Evolutionary conservation across 2,888 invertebrate genomes (phyloP), one percentile per base, ranked within the genome.

Genomic region (Mimumesa dahlbomi): DNA sequence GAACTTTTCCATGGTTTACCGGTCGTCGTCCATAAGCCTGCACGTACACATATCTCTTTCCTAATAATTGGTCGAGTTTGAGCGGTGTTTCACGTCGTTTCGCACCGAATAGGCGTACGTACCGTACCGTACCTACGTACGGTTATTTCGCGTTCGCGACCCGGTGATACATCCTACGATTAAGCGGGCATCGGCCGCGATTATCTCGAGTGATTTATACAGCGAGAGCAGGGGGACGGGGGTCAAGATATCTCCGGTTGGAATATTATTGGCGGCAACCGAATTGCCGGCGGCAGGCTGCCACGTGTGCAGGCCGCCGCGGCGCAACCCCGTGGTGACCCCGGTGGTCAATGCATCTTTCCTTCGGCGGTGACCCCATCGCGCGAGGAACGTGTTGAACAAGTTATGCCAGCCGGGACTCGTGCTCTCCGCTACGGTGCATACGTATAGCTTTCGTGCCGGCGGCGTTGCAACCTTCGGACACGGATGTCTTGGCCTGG

Each of bases 301-400:
- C 76, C 82, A 78, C 82, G 82, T 82, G 82, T 76, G 77, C 70
- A 58, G 45, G 63, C 63, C 56, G 56, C 72, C 56, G 57, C 64
- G 58, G 58, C 73, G 81, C 82, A 82, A 80, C 82, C 78, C 79
- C 66, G 66, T 45, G 76, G 68, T 84, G 84, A 84, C 85, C 84
- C 79, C 81, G 50, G 62, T 63, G 81, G 78, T 79, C 82, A 78
- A 82, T 82, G 84, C 84, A 80, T 83, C 80, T 64, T 58, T 69
- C 69, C 66, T 64, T 76, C 77, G 77, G 70, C 80, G 83, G 82
- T 86, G 87, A 87, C 87, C 87, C 81, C 82, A 79, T 76, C 77
- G 78, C 77, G 77, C 77, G 81, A 71, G 74, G 75, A 85, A 85
- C 87, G 85, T 83, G 87, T 86, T 81, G 84, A 85, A 83, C 85